Evolutionary conservation across 2,113 vertebrate genomes (phyloP).

Genomic region (Petrocephalus zakoni): DNA sequence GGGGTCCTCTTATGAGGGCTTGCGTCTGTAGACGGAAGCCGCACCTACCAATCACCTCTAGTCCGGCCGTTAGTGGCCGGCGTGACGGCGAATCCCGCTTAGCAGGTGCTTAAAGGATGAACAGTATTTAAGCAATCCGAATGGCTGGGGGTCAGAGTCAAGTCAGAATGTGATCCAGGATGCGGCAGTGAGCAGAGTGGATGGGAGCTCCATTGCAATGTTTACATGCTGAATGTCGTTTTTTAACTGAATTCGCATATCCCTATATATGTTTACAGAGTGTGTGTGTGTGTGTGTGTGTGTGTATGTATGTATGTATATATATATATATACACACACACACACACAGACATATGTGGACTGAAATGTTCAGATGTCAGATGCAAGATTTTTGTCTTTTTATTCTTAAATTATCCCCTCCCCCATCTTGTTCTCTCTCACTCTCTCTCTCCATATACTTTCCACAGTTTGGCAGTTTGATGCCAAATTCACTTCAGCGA

Average conservation of each 20-base stretch:
- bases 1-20: neutral
- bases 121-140: slow-evolving; percentile 25
- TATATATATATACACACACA: too few relatives aligned
- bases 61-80: slow-evolving; percentile 9
- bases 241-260: neutral
- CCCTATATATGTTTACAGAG: neutral
- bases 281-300: neutral
- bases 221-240: slow-evolving; percentile 2
- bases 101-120: slow-evolving; percentile 29
- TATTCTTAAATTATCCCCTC: neutral
- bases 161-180: slow-evolving; percentile 33
- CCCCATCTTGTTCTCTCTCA: neutral
- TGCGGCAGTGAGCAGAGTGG: slow-evolving; percentile 33
- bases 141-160: slow-evolving; percentile 13
- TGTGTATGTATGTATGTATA: neutral
- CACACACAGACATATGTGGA: too few relatives aligned
- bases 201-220: neutral
- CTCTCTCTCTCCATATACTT: neutral
- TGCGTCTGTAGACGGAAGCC: slow-evolving; percentile 9
- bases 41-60: slow-evolving; percentile 24
- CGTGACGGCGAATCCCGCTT: slow-evolving; percentile 23
- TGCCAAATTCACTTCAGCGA: neutral
- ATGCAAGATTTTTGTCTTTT: neutral
- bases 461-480: neutral
- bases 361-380: neutral